A percentile compares a stretch with the other conserved stretches of the same genome.
Conservation (phyloP, 2,888 invertebrate genomes). For the Phortica magna region DNA sequence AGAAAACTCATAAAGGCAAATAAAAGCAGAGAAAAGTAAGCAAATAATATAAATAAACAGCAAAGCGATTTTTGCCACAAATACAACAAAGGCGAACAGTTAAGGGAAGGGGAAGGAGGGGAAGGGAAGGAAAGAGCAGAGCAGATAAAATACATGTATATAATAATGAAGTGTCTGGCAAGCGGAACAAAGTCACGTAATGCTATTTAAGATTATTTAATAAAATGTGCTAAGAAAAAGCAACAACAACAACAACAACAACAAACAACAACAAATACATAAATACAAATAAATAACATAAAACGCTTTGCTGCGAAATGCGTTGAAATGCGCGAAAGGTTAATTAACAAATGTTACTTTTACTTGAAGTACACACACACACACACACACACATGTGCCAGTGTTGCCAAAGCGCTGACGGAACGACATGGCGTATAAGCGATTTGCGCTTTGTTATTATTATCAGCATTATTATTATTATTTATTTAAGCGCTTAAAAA, state of each 20-base stretch:
- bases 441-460: neutral
- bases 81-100: too few relatives aligned
- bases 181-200: constrained; percentile 63
- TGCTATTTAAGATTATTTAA: constrained; percentile 65
- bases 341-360: constrained; percentile 3
- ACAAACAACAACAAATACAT: neutral
- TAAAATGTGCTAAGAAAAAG: neutral
- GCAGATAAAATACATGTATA: constrained; percentile 13
- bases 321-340: neutral
- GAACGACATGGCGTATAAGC: neutral
- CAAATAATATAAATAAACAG: constrained; percentile 18
- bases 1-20: neutral
- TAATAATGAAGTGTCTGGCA: constrained; percentile 51
- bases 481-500: neutral
- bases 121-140: neutral
- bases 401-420: neutral
- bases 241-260: neutral
- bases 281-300: neutral
- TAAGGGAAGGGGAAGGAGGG: neutral
- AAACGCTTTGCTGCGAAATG: neutral
- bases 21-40: constrained; percentile 4
- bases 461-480: neutral
- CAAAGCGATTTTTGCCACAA: neutral
- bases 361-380: neutral
- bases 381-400: constrained; percentile 25